These are phyloP conservation scores for Heliconius ismenius DNA, from an alignment of 2,888 invertebrate genomes.

Conservation along the genomic window DNA sequence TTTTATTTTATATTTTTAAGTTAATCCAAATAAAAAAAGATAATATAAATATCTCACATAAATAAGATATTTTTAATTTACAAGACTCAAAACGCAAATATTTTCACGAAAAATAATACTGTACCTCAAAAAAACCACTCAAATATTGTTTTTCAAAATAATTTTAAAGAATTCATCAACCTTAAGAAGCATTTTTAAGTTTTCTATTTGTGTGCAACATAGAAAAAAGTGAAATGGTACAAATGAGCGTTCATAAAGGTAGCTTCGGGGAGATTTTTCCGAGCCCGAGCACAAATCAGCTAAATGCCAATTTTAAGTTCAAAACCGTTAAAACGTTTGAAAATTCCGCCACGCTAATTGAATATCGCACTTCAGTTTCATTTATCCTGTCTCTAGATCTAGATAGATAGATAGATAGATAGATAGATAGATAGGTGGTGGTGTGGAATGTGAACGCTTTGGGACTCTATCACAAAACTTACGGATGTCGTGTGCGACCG, in stretches of 20 bases:
- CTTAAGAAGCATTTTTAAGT: background rate
- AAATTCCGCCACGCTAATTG: constrained; percentile 44
- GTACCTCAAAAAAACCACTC: background rate
- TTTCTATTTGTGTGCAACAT: background rate
- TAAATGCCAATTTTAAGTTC: constrained; percentile 58
- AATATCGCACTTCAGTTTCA: constrained; percentile 35
- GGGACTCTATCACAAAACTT: constrained; percentile 70
- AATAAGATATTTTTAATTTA: no score
- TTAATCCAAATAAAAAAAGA: background rate
- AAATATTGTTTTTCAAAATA: background rate
- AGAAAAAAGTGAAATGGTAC: constrained; percentile 29
- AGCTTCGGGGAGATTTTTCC: constrained; percentile 39
- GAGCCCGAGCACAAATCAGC: constrained; percentile 43
- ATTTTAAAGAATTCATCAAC: background rate
- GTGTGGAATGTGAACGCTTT: constrained; percentile 56
- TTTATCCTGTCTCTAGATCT: constrained; percentile 28
- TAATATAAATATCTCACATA: background rate
- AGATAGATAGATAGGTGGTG: constrained; percentile 28
- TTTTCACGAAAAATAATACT: background rate
- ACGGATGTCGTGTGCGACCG: constrained; percentile 55
- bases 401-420: constrained; percentile 17
- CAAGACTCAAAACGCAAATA: no score
- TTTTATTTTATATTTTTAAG: background rate
- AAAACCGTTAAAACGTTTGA: constrained; percentile 51
- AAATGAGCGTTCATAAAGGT: constrained; percentile 40